A percentile compares a stretch with the other conserved stretches of the same genome.
These are phyloP conservation scores for Amphiprion percula DNA, from an alignment of 2,113 vertebrate species.

Conservation along the genomic window DNA sequence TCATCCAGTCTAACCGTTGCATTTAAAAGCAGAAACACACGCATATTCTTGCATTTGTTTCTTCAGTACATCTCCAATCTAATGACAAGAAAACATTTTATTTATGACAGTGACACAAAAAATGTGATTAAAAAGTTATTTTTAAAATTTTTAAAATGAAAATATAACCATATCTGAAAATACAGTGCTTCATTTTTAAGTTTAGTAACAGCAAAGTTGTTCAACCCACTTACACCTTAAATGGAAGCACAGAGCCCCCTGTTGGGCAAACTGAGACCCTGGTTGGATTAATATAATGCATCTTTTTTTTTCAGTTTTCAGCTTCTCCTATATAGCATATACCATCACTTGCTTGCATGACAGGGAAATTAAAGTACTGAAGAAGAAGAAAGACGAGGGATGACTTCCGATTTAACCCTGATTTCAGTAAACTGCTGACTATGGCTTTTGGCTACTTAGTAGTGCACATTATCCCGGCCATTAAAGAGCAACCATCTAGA, in stretches of 20 bases:
- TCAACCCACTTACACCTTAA: neutral
- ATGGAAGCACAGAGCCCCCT: slow-evolving; percentile 43
- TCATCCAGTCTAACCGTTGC: too few species aligned
- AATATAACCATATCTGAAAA: too few species aligned
- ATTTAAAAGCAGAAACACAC: too few species aligned
- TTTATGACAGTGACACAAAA: too few species aligned
- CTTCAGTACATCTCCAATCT: too few species aligned
- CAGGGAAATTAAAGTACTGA: slow-evolving; percentile 7
- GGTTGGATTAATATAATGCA: neutral
- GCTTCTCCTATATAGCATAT: too few species aligned
- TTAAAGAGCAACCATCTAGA: slow-evolving; percentile 42
- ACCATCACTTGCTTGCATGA: neutral
- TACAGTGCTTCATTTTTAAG: too few species aligned
- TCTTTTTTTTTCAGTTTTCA: neutral
- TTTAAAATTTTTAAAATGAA: too few species aligned
- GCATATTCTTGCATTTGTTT: too few species aligned
- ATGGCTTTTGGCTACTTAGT: slow-evolving; percentile 38
- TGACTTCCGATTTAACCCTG: slow-evolving; percentile 38
- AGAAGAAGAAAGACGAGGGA: neutral
- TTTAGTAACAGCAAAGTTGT: neutral
- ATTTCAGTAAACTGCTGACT: slow-evolving; percentile 63
- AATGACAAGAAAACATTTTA: too few species aligned
- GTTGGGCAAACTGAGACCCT: slow-evolving; percentile 27
- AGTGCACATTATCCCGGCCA: slow-evolving; percentile 46
- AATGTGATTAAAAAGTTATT: too few species aligned